Evolutionary conservation across 1,140 invertebrate species (phyloP), one percentile per base, ranked within the genome.

Genomic region (Megalopta genalis): DNA sequence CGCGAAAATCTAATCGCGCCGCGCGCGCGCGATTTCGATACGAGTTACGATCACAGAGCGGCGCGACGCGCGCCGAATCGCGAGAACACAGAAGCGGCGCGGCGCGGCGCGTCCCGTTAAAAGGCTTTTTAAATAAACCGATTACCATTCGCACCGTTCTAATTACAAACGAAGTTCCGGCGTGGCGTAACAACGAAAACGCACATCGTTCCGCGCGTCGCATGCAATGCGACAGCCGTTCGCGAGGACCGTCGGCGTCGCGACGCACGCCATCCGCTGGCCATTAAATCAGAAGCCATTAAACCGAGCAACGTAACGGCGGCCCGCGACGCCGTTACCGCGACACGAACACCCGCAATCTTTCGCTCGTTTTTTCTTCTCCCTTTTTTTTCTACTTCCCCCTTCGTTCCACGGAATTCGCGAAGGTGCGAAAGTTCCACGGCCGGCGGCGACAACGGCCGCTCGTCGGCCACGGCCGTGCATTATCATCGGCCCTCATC

Each of bases 241-340:
- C 64, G 60, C 57, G n/a, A 27, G 42, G 62, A 32, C 23, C 3
- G 14, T 16, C 7, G 27, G 27, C 59, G 25, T 37, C 27, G 27
- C 4, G 60, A 18, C 8, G 27, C 27, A 63, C 73, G 52, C 69
- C 74, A 59, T 74, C 74, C 62, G 46, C 57, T 67, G 83, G 42
- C 75, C 83, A 86, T 86, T 86, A 78, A 85, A 85, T 86, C 83
- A 82, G 85, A 82, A 75, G 66, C 80, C 84, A 82, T 86, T 86
- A 86, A 79, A 85, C 60, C 82, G 85, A 86, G 78, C 83, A 82
- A 79, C 63, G 78, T 78, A 81, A 81, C 59, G 69, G 64, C 65
- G 52, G 12, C 52, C 65, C 12, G 12, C 25, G 2, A n/a, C 49
- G 27, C 2, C 25, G 16, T 21, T 59, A 9, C 37, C 23, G 42